Base-by-base conservation (phyloP, 2,888 invertebrate genomes). In the Thera obeliscata region DNA sequence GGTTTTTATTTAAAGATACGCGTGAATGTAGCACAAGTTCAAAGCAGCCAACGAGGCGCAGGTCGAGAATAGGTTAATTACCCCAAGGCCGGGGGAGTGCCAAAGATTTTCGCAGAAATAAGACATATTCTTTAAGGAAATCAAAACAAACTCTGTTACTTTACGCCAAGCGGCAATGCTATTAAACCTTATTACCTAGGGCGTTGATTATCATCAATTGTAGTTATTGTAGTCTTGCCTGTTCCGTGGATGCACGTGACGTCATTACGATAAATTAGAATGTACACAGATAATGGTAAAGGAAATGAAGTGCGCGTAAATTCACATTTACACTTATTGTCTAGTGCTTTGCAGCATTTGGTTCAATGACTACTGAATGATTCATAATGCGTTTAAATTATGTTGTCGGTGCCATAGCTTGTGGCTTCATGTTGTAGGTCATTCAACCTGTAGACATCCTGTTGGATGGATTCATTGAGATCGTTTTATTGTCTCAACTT, bases 21-120 rank as follows among this genome's bases (percentile, higher is more conserved):
- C 80, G 82, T 84, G 83, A 85, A 90, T 89, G 85, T 91, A 88
- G 91, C 84, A 86, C 93, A 91, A 91, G 93, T 92, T 91, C 91
- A 91, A 83, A 84, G 82, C 79, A 80, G 81, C 87, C 81, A 85
- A 81, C 76, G 78, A 81, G 77, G 76, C 80, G 79, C 83, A 81
- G 84, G 85, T 82, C 85, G 81, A 67, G 83, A 88, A 87, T 89
- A 88, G 90, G 90, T 89, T 89, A 90, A 91, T 89, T 89, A 90
- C 87, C 85, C 84, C 88, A 89, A 91, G 89, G 91, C 83, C 89
- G 85, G 77, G 78, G 85, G 82, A 83, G 76, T 77, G 86, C 82
- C 82, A 84, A 82, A 74, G 70, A 72, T 74, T 71, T 63, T 75
- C 63, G 66, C 65, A 61, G 61, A 65, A 65, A 76, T 76, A 75